Evolutionary conservation across 2,113 vertebrate species (phyloP), one percentile per base, ranked within the genome.

Genomic region (Cyprinus carpio): DNA sequence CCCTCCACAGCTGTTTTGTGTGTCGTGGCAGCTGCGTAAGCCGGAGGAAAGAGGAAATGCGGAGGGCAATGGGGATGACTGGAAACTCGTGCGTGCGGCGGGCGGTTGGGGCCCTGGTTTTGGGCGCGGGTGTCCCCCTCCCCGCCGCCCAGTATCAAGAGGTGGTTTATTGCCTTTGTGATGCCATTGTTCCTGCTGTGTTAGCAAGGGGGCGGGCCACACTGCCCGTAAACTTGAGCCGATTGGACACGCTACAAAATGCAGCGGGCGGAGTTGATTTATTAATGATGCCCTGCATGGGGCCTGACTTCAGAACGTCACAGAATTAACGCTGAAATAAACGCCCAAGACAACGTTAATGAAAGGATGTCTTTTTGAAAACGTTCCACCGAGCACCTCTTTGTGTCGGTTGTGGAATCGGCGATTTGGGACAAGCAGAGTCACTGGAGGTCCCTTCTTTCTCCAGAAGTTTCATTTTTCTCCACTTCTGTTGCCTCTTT

Each of bases 91-190:
- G 98, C 98, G 97, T 98, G 96, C 96, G 94, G 93, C 93, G 94
- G 93, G 94, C 93, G 94, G 94, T 94, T 94, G 96, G 96, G 97
- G 96, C 97, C 97, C 97, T n/a, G n/a, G 97, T 98, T 98, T 97
- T 96, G 97, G 96, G 96, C 96, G 95, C 95, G 95, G n/a, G n/a
- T n/a, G n/a, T n/a, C n/a, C n/a, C n/a, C 97, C 97, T 96, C 87
- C 85, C 84, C 87, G 85, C 85, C 88, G 81, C 74, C 85, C 87
- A n/a, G n/a, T 97, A 98, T 99, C 99, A n/a, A 99, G 98, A 99
- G 97, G 97, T 98, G 97, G 97, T 99, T 98, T 98, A 98, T 98
- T 97, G 98, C 97, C 95, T 97, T 97, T 97, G 97, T 98, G 97
- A 97, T 98, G 97, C 97, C 95, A 97, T 99, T 99, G 97, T n/a